Evolutionary conservation across 2,113 vertebrate species (phyloP), one percentile per base, ranked within the genome.

Genomic region (Propithecus coquereli): DNA sequence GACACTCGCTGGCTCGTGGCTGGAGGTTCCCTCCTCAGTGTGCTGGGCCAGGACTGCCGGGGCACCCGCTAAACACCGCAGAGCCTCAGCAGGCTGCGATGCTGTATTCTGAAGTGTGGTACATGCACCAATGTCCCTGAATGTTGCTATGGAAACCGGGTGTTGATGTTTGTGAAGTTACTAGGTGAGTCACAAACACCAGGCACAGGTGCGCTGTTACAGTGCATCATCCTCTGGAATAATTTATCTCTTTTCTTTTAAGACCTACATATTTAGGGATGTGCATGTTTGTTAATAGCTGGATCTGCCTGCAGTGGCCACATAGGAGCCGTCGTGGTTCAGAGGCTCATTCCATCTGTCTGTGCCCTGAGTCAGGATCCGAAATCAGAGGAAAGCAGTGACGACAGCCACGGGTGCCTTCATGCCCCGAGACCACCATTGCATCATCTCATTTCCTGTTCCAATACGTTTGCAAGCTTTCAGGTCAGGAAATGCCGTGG

Each of bases 321-420:
- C 1, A 1, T 0, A 3, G 2, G 52, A 5, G 23, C 47, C 30
- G 54, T 9, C 25, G n/a, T 18, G 47, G n/a, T 40, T n/a, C 50
- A 40, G 6, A 47, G 43, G 25, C 30, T 43, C 43, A 0, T 6
- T n/a, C 43, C 30, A 7, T 23, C 4, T 1, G 1, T 10, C 12
- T 3, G 37, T 30, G 16, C 0, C 45, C 37, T 20, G 25, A 54
- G 5, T 37, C 8, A 27, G 10, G 32, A 6, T 27, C 11, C 3
- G 0, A 9, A 5, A 17, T 6, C 2, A 25, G 47, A 57, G 9
- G 2, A 45, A 6, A 0, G 13, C 1, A 12, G 25, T 6, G 71
- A 4, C 20, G 0, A 1, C 2, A 0, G 30, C 17, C 37, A 0
- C 0, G 9, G 23, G 12, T 11, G 7, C 16, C 43, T 18, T 37